phyloP scores from a whole-genome alignment of 2,797 vertebrate genomes.

The Sebastes steindachneri region DNA sequence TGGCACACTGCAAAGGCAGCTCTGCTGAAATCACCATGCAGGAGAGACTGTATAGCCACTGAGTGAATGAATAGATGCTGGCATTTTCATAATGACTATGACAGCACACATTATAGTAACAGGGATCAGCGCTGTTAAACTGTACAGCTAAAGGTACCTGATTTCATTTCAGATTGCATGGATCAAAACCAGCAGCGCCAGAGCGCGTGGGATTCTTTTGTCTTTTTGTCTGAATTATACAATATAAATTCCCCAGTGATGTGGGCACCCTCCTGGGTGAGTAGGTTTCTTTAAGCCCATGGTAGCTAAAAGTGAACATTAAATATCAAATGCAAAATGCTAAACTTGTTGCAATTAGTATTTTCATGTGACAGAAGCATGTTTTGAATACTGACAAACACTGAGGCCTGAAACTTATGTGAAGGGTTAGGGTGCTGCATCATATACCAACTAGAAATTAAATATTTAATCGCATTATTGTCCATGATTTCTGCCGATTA shows the following conservation, averaged over 20 bases:
- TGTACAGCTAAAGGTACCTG: slow-evolving; percentile 25
- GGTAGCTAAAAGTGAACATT: neutral
- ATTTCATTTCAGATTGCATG: slow-evolving; percentile 53
- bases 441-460: too few species aligned
- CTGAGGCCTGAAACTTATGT: neutral
- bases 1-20: slow-evolving; percentile 44
- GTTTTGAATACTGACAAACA: neutral
- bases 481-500: too few species aligned
- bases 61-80: slow-evolving; percentile 62
- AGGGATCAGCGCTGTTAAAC: slow-evolving; percentile 47
- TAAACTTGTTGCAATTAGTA: neutral
- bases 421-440: neutral
- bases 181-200: slow-evolving; percentile 37
- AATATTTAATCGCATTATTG: too few species aligned
- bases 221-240: neutral
- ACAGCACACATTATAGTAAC: slow-evolving; percentile 62
- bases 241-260: neutral
- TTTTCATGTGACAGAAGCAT: neutral
- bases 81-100: slow-evolving; percentile 70
- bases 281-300: neutral
- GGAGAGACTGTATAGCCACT: slow-evolving; percentile 27
- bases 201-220: neutral
- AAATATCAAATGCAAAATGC: neutral
- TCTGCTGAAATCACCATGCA: slow-evolving; percentile 42
- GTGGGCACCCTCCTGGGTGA: neutral